These are phyloP conservation scores for Macropus fuliginosus DNA, from an alignment of 2,797 vertebrate species.

Conservation along the genomic window DNA sequence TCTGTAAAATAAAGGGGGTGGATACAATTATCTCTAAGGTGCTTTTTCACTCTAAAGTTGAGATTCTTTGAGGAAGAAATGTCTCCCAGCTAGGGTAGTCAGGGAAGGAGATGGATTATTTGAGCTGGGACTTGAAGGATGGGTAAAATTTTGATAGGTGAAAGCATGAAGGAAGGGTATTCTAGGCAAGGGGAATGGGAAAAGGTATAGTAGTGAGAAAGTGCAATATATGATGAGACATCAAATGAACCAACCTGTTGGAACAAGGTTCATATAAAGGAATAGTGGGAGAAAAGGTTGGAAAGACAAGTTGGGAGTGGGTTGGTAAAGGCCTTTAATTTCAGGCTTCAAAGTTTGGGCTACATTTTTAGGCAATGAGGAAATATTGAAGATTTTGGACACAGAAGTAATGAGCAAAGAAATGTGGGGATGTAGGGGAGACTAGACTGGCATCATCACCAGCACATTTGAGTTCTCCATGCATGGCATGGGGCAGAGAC, in stretches of 20 bases:
- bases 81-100: neutral
- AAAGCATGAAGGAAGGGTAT: neutral
- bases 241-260: neutral
- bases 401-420: neutral
- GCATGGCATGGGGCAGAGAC: neutral
- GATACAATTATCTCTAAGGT: neutral
- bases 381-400: neutral
- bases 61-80: neutral
- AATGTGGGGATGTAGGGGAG: neutral
- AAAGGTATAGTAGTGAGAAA: neutral
- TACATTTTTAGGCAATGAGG: neutral
- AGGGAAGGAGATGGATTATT: neutral
- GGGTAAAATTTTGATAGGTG: neutral
- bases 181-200: neutral
- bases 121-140: neutral
- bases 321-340: neutral
- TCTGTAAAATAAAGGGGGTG: too few species aligned
- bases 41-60: neutral
- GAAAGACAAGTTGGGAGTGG: neutral
- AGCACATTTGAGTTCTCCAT: neutral
- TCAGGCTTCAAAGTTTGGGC: neutral
- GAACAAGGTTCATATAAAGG: neutral
- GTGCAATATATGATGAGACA: neutral
- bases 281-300: neutral
- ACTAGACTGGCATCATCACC: neutral